Evolutionary conservation across 2,797 vertebrate genomes (phyloP), one percentile per base, ranked within the genome.

Genomic region (Nyctalus aviator): DNA sequence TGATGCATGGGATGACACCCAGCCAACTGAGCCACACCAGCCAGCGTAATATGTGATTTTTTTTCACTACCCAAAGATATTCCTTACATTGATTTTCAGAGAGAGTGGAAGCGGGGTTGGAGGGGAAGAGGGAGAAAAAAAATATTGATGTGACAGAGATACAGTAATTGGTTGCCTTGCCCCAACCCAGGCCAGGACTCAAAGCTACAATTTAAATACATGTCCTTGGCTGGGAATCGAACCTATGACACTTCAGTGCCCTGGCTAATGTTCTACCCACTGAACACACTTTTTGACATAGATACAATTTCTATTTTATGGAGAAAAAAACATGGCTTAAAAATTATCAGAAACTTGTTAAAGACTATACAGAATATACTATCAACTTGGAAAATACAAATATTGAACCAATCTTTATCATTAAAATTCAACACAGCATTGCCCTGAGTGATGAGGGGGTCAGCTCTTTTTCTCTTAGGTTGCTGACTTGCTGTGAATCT

Each of bases 401-500:
- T 25, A 82, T 76, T 66, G 35, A 78, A 77, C 35, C 18, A 8
- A 94, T 93, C 78, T 88, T 81, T 84, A 88, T 77, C 92, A 96
- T 92, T 95, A 95, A 94, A 96, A 96, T 86, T 91, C 91, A 90
- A 86, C 37, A 81, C 59, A 78, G 55, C 11, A 25, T 10, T 88
- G 71, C 78, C 62, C 89, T 90, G 73, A n/a, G 77, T 72, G 88
- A 91, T 83, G 37, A 93, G 81, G 44, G 64, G 84, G 85, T 92
- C 90, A 92, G 79, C 32, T 77, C 53, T 81, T 95, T 83, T 62
- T 90, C 87, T 88, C 72, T 77, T 77, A 94, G 55, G 68, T 95
- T 93, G 79, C 75, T 66, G 62, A 96, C 93, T 92, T 88, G 93
- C 75, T 77, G 55, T 84, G 78, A 96, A 92, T 95, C 94, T 97